phyloP scores from a whole-genome alignment of 1,140 invertebrate genomes.

The Goniozus legneri region DNA sequence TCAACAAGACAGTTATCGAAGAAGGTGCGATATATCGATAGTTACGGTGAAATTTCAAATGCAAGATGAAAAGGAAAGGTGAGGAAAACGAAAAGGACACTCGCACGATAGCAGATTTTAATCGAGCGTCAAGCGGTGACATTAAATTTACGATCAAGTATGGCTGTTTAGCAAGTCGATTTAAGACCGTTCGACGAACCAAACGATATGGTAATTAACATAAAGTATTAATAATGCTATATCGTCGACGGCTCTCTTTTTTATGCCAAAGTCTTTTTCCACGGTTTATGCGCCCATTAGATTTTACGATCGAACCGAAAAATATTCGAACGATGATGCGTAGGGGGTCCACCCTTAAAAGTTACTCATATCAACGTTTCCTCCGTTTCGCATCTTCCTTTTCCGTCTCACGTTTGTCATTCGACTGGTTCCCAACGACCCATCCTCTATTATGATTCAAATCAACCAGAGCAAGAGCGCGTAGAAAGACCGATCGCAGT shows the following conservation, averaged over 20 bases:
- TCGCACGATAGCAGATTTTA: constrained; percentile 41
- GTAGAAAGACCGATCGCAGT: too few relatives aligned
- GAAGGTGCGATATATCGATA: constrained; percentile 15
- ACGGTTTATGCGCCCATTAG: constrained; percentile 50
- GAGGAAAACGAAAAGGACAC: constrained; percentile 14
- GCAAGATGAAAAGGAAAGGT: constrained; percentile 10
- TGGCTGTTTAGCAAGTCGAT: constrained; percentile 40
- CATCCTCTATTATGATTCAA: too few relatives aligned
- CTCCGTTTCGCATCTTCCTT: background rate
- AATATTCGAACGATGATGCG: constrained; percentile 38
- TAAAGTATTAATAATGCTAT: constrained; percentile 52
- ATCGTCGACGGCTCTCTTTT: constrained; percentile 40
- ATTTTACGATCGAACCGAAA: constrained; percentile 53
- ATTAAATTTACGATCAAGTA: constrained; percentile 45
- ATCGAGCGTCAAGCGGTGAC: constrained; percentile 43
- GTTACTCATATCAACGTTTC: constrained; percentile 6
- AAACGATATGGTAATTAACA: constrained; percentile 50
- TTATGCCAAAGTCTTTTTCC: constrained; percentile 44
- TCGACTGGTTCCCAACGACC: constrained; percentile 8
- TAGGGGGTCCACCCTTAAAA: constrained; percentile 26
- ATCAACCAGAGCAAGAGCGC: too few relatives aligned
- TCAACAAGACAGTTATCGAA: too few relatives aligned
- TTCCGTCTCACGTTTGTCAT: background rate
- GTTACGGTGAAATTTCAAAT: constrained; percentile 6
- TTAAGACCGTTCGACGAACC: constrained; percentile 42